phyloP scores from a whole-genome alignment of 2,797 vertebrate species.

The Cyclura pinguis region DNA sequence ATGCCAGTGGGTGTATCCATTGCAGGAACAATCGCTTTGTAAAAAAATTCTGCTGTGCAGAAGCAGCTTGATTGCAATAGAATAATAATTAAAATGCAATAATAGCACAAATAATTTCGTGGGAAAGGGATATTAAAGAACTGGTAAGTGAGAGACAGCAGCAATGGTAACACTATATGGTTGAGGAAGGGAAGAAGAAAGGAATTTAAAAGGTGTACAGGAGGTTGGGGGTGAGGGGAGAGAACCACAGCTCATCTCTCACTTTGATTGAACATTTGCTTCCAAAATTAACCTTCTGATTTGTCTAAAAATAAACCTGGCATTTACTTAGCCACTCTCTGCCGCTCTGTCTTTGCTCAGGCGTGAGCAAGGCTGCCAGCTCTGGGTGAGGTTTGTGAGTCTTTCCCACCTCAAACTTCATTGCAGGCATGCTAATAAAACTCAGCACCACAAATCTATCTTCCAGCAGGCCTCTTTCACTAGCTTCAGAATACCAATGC shows the following conservation, averaged over 20 bases:
- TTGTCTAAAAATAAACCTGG: conserved; percentile 74
- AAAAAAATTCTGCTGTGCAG: too few species aligned
- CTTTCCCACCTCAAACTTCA: too few species aligned
- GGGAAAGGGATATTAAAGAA: conserved; percentile 46
- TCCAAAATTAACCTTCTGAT: conserved; percentile 75
- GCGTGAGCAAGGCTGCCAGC: conserved; percentile 42
- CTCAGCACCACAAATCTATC: too few species aligned
- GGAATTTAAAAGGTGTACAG: too few species aligned
- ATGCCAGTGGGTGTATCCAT: too few species aligned
- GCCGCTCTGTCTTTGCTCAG: conserved; percentile 43
- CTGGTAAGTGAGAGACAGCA: conserved; percentile 32
- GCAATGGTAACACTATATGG: conserved; percentile 54
- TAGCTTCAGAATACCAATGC: too few species aligned
- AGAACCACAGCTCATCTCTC: conserved; percentile 54
- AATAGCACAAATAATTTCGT: conserved; percentile 4
- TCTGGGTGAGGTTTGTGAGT: not conserved
- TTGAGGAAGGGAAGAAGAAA: conserved; percentile 19
- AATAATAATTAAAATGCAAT: not conserved
- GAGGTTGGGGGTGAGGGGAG: too few species aligned
- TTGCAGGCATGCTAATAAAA: too few species aligned
- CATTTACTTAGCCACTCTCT: conserved; percentile 11
- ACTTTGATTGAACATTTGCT: conserved; percentile 73
- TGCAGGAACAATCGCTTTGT: too few species aligned
- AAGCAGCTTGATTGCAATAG: not conserved
- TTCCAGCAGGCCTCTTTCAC: too few species aligned